Evolutionary conservation across 2,113 vertebrate species (phyloP), one percentile per base, ranked within the genome.

Genomic region (Nothocercus nigrocapillus): DNA sequence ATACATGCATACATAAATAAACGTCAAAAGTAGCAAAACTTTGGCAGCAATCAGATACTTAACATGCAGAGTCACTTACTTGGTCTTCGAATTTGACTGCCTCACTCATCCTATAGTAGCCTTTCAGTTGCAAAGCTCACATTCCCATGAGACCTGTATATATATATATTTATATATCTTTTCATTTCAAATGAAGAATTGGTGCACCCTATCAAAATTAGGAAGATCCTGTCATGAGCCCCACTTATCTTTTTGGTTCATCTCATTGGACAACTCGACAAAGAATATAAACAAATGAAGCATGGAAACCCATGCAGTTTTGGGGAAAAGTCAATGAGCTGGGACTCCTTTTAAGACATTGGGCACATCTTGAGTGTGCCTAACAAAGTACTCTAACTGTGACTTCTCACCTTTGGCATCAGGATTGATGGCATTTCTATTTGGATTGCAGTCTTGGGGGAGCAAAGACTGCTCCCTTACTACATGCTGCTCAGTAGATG

Each of bases 31-130:
- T 67, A 93, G 73, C 76, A 72, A 34, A 85, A 96, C 70, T 69
- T 32, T 94, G 83, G 73, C 94, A 93, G 73, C 42, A 75, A 61
- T 13, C 22, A 51, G 95, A 90, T 94, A 90, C 86, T 94, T 95
- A 96, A 83, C 76, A 13, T 10, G 42, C 79, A 94, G 80, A 88
- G 93, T 93, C 88, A 90, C 36, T 93, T 85, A 85, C 53, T 42
- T 6, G 2, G 49, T 47, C 76, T 32, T 92, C 85, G 88, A n/a
- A 77, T 85, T 81, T 90, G 75, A 91, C 54, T 95, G 68, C 40
- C 36, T 80, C 49, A 5, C 82, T 90, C 53, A 36, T 82, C 2
- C 69, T 12, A 15, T 47, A 83, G 40, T 11, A 83, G 40, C 40
- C n/a, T 89, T 82, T 93, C 67, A 53, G 27, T 64, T 88, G 51